Base-by-base conservation (phyloP, 1,140 invertebrate species). In the Hyles vespertilio region DNA sequence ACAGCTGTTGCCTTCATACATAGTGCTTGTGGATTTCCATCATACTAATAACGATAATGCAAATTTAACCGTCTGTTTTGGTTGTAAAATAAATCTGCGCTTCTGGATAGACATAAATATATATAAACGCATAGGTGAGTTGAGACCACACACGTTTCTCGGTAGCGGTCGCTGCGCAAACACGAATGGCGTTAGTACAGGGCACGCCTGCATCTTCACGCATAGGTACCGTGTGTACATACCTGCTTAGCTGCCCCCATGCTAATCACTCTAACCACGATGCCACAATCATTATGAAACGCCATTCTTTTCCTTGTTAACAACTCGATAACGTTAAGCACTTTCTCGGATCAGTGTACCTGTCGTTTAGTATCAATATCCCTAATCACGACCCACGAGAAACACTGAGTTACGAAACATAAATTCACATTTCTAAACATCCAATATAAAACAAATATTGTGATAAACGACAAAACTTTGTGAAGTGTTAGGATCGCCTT, bases 231-330 rank as follows among this genome's bases (percentile, higher is more conserved):
- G 57, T 75, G 70, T 85, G 67, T 86, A 69, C 74, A 53, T 52
- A 75, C 61, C 60, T 70, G 77, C 70, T 87, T 88, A 87, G 66
- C 74, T 63, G 58, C 54, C 52, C 49, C 57, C 51, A 63, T 66
- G 68, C 71, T 89, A 89, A 89, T 84, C 72, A 81, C 67, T 63
- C 72, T 79, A 74, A 81, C 81, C 80, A 87, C 71, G 67, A 64
- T 70, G 79, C 72, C 67, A 70, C 70, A 76, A 79, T 79, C 70
- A 79, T 77, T 61, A 81, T 70, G 68, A 70, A 79, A 81, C 75
- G 56, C 77, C 77, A 78, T 86, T 86, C 79, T 83, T 79, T 72
- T 51, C 64, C 71, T 78, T 58, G 69, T 85, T 86, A 85, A 74
- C 77, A 67, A 63, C 65, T 69, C 69, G 77, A 82, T 85, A 78